phyloP scores from a whole-genome alignment of 2,113 vertebrate genomes.

The Alligator sinensis region DNA sequence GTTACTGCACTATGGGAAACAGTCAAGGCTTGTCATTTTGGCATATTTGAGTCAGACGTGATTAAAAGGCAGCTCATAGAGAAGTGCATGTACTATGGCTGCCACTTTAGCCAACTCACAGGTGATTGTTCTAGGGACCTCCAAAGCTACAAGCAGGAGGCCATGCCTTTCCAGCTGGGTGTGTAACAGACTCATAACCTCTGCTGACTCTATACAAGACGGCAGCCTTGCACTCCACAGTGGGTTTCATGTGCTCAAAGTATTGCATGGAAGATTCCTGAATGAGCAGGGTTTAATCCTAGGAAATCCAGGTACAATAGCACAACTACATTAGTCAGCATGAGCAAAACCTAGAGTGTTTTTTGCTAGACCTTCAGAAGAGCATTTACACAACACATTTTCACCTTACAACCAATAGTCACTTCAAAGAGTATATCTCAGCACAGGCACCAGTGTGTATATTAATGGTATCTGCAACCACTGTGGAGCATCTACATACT shows the following conservation, averaged over 20 bases:
- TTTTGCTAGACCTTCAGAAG: background rate
- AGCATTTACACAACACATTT: rapidly evolving
- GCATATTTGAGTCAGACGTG: background rate
- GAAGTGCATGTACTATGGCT: background rate
- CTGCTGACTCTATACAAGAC: no score
- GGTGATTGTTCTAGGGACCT: background rate
- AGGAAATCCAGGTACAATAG: background rate
- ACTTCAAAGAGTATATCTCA: background rate
- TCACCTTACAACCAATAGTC: background rate
- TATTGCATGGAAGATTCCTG: background rate
- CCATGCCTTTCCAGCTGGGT: background rate
- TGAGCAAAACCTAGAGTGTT: no score
- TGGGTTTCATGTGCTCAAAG: background rate
- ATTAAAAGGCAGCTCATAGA: background rate
- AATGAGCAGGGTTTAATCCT: background rate
- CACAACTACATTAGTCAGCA: rapidly evolving
- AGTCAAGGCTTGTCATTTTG: background rate
- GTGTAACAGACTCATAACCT: background rate
- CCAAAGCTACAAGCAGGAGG: background rate
- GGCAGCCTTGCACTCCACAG: background rate
- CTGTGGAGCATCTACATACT: background rate
- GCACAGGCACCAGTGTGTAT: no score
- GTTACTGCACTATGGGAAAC: background rate
- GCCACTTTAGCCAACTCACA: background rate
- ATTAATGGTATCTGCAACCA: background rate